Evolutionary conservation across 2,797 vertebrate species (phyloP), one percentile per base, ranked within the genome.

Genomic region (Mionectes olivaceus): DNA sequence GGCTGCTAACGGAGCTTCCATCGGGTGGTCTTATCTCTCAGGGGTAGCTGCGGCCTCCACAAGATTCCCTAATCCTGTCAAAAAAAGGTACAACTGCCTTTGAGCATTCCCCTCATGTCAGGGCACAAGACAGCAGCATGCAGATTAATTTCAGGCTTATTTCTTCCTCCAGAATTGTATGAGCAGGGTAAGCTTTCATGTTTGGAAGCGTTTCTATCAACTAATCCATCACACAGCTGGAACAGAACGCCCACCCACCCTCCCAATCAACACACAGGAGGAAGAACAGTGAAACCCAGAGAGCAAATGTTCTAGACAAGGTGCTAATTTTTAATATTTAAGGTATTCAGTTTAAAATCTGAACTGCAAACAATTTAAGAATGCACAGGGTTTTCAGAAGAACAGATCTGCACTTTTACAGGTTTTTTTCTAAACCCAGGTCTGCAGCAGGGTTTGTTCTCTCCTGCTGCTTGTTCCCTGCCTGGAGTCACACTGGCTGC

Each of bases 51-150:
- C 96, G 95, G 96, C 96, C 95, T 97, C 97, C 97, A 75, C 97
- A 97, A 89, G 97, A 96, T 68, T 97, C 97, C 97, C 98, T 97
- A 96, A 98, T 97, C 97, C 97, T 97, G 97, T 95, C 92, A 91
- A 96, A 95, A 96, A 69, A 90, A 96, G 96, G 95, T 30, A 96
- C 83, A 96, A 90, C 95, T 95, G 87, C 94, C 93, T 91, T 87
- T 96, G 0, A 92, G 84, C 63, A 82, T 59, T 91, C 33, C 49
- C 65, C 49, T 53, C 56, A 8, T 5, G 30, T 1, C 61, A 59
- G 32, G 49, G 32, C 33, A 59, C 24, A 53, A 53, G 37, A 87
- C 49, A 2, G 9, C 83, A 88, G 50, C 56, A 76, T 74, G 83
- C 76, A 39, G 60, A 65, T 53, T 87, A 69, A 43, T 9, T 25